Evolutionary conservation across 2,888 invertebrate species (phyloP).

Genomic region (Teleiodes luculella): DNA sequence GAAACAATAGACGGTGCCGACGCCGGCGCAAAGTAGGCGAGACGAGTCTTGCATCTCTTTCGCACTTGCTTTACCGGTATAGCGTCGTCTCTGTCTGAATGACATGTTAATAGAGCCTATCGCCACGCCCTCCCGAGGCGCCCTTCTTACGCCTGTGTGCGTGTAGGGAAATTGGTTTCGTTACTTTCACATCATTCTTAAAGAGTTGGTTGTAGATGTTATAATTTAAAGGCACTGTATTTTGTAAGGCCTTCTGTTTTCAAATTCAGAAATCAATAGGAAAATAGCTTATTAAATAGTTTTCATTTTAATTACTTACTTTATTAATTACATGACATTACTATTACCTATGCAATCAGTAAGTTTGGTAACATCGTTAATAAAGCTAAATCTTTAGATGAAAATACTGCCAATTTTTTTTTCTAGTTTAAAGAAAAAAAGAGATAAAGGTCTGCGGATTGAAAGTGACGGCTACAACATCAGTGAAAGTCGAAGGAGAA

Average conservation of each 20-base stretch:
- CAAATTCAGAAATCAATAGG: too few relatives aligned
- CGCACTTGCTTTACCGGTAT: conserved; percentile 32
- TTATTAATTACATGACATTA: too few relatives aligned
- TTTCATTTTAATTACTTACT: too few relatives aligned
- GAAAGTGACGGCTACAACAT: too few relatives aligned
- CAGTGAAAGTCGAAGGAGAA: too few relatives aligned
- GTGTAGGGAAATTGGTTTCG: not conserved
- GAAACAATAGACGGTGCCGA: conserved; percentile 45
- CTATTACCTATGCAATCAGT: too few relatives aligned
- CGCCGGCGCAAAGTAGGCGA: conserved; percentile 46
- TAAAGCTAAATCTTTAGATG: too few relatives aligned
- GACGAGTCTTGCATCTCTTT: conserved; percentile 32
- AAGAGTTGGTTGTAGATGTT: not conserved
- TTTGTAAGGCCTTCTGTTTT: not conserved
- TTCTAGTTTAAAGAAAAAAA: too few relatives aligned
- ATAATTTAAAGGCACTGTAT: not conserved
- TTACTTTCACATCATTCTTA: not conserved
- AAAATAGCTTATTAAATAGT: too few relatives aligned
- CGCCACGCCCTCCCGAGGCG: conserved; percentile 44
- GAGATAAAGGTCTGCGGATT: too few relatives aligned
- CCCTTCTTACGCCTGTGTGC: conserved; percentile 21
- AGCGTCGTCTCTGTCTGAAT: conserved; percentile 42
- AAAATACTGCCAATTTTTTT: too few relatives aligned
- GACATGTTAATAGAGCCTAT: conserved; percentile 60
- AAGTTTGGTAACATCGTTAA: too few relatives aligned